These are phyloP conservation scores for Sebastes itinus DNA, from an alignment of 2,797 vertebrate genomes.

Conservation along the genomic window DNA sequence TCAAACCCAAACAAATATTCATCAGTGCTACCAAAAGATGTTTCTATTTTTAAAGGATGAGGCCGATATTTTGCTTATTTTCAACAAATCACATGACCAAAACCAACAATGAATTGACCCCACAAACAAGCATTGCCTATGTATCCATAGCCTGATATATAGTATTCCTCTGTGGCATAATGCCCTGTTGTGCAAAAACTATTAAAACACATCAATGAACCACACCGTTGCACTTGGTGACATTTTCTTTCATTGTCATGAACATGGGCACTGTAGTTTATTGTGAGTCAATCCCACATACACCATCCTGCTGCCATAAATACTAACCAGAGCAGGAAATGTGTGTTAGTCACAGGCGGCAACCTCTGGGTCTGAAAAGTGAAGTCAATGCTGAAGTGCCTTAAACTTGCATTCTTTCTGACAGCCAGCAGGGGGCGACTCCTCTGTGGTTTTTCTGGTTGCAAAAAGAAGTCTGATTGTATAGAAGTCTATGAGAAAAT, in stretches of 20 bases:
- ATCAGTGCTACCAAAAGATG: background rate
- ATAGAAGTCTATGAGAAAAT: no score
- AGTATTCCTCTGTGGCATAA: background rate
- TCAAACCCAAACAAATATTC: background rate
- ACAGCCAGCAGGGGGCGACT: no score
- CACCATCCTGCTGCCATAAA: background rate
- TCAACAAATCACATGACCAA: background rate
- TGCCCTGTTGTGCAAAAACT: background rate
- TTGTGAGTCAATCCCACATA: background rate
- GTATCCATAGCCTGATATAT: background rate
- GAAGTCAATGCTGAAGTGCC: no score
- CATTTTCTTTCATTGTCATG: no score
- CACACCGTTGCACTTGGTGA: background rate
- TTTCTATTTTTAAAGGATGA: background rate
- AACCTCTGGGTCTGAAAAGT: no score
- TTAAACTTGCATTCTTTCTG: rapidly evolving
- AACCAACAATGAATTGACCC: background rate
- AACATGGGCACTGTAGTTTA: no score
- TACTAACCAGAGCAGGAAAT: background rate
- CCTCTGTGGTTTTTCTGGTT: no score
- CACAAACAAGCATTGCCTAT: background rate
- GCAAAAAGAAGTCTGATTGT: no score
- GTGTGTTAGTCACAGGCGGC: no score
- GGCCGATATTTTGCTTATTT: background rate
- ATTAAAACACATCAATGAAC: no score